Evolutionary conservation across 2,888 invertebrate genomes (phyloP).

Genomic region (Myathropa florea): DNA sequence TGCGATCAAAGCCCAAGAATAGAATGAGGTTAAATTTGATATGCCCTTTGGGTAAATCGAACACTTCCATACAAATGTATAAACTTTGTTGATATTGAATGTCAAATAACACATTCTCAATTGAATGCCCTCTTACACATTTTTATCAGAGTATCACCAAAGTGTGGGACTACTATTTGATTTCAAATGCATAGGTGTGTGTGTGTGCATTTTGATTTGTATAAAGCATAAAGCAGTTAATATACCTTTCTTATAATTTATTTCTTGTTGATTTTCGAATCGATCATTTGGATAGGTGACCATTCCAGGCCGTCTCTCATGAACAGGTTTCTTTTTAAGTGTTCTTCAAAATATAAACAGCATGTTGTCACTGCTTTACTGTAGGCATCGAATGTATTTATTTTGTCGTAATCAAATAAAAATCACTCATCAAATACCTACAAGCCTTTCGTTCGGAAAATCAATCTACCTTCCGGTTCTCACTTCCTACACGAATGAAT

Average conservation of each 20-base stretch:
- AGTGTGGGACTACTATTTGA: not conserved
- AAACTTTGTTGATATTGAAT: constrained; percentile 27
- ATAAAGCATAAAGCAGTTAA: not conserved
- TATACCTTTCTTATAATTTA: not conserved
- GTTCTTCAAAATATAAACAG: not conserved
- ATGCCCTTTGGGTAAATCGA: constrained; percentile 25
- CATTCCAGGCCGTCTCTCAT: not conserved
- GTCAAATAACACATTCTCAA: constrained; percentile 37
- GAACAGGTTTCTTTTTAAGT: constrained; percentile 33
- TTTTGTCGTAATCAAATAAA: too few species aligned
- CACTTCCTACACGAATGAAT: constrained; percentile 22
- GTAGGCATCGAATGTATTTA: too few species aligned
- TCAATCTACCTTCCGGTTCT: constrained; percentile 30
- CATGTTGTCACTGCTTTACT: not conserved
- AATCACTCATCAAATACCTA: too few species aligned
- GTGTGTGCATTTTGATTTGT: not conserved
- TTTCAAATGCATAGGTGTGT: not conserved
- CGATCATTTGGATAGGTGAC: constrained; percentile 5
- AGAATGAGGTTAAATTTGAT: constrained; percentile 31
- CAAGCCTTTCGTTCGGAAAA: not conserved
- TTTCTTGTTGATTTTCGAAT: constrained; percentile 19
- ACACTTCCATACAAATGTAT: constrained; percentile 25
- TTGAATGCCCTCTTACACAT: not conserved
- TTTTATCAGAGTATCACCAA: constrained; percentile 5
- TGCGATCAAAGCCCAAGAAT: not conserved